Conservation (phyloP, 2,888 invertebrate species). For the Podotricha telesiphe region DNA sequence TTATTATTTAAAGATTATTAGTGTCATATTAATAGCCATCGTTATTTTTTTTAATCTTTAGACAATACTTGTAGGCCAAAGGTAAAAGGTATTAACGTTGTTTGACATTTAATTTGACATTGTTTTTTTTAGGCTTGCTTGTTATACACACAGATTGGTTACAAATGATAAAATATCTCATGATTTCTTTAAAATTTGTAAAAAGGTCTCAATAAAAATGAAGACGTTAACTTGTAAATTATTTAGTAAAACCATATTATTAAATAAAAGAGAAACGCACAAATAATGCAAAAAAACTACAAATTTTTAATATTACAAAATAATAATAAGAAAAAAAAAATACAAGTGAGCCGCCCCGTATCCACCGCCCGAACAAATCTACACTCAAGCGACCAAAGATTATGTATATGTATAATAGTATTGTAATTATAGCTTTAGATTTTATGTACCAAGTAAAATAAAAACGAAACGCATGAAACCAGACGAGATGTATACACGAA, state of each 20-base stretch:
- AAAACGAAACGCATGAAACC: slow-evolving; percentile 6
- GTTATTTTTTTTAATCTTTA: slow-evolving; percentile 46
- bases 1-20: no score
- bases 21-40: no score
- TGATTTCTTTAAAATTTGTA: no score
- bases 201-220: no score
- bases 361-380: slow-evolving; percentile 54
- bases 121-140: slow-evolving; percentile 12
- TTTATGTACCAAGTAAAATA: background rate
- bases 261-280: no score
- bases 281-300: no score
- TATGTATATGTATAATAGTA: slow-evolving; percentile 49
- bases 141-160: no score
- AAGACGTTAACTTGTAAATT: no score
- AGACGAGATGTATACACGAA: slow-evolving; percentile 5
- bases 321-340: background rate
- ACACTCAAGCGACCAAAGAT: slow-evolving; percentile 80
- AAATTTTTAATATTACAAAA: background rate
- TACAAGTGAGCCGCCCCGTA: background rate
- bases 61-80: slow-evolving; percentile 71
- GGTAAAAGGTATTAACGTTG: slow-evolving; percentile 71
- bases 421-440: background rate
- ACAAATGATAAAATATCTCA: no score
- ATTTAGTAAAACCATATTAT: no score
- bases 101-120: slow-evolving; percentile 29